Percentiles rank a stretch among this genome's conserved stretches.
Conservation (phyloP, 2,113 vertebrate genomes). For the Perca flavescens region DNA sequence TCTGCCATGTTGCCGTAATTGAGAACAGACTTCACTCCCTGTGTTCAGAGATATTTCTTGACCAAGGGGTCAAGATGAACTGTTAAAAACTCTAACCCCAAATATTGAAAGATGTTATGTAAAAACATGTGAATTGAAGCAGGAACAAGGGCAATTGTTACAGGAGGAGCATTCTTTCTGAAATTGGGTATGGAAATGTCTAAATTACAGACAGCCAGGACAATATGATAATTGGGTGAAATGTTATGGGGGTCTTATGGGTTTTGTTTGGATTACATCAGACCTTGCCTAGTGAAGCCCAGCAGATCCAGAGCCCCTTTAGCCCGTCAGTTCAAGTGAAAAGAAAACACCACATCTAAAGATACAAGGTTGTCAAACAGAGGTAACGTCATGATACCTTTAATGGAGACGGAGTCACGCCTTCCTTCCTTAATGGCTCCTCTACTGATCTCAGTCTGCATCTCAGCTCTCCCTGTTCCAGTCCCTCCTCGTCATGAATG, state of each 20-base stretch:
- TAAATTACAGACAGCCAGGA: slow-evolving; percentile 37
- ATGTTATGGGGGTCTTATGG: no score
- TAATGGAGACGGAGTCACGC: slow-evolving; percentile 66
- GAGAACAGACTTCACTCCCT: slow-evolving; percentile 16
- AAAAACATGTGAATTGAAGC: not conserved
- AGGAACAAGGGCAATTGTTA: slow-evolving; percentile 5
- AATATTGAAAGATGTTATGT: slow-evolving; percentile 4
- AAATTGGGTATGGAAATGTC: slow-evolving; percentile 41
- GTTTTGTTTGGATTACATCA: slow-evolving; percentile 54
- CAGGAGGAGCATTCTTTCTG: slow-evolving; percentile 21
- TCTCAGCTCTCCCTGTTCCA: slow-evolving; percentile 59
- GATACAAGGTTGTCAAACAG: slow-evolving; percentile 57
- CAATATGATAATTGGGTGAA: slow-evolving; percentile 37
- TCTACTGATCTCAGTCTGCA: slow-evolving; percentile 70
- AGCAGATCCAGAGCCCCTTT: slow-evolving; percentile 32
- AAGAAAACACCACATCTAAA: slow-evolving; percentile 49
- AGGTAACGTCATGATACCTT: slow-evolving; percentile 63
- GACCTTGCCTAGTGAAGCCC: slow-evolving; percentile 15
- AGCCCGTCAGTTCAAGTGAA: slow-evolving; percentile 23
- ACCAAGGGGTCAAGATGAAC: slow-evolving; percentile 22
- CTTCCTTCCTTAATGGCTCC: slow-evolving; percentile 65
- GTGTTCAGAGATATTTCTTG: slow-evolving; percentile 10
- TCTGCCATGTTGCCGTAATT: slow-evolving; percentile 17
- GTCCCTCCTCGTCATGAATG: slow-evolving; percentile 65
- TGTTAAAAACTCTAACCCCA: slow-evolving; percentile 1